A percentile compares a stretch with the other conserved stretches of the same genome.
Conservation (phyloP, 2,888 invertebrate species). For the Eristalis pertinax region DNA sequence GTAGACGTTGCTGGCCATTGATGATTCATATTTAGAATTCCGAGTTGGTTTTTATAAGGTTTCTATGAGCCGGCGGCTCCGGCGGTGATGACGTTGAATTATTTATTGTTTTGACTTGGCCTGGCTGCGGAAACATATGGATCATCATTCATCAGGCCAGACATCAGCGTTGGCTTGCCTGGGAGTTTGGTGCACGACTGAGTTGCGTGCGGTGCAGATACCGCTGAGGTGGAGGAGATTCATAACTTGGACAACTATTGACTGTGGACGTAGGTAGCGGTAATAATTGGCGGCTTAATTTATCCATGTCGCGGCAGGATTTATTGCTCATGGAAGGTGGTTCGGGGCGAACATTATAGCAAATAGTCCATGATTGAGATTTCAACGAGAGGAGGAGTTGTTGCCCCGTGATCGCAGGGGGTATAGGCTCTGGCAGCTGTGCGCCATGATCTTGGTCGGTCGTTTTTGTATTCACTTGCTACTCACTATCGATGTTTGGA, state of each 20-base stretch:
- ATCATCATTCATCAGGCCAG: constrained; percentile 53
- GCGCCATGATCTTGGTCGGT: too few species aligned
- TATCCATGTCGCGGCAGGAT: not conserved
- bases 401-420: not conserved
- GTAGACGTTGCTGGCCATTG: constrained; percentile 42
- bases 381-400: not conserved
- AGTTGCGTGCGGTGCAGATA: not conserved
- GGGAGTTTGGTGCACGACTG: constrained; percentile 6
- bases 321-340: not conserved
- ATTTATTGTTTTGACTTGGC: constrained; percentile 56
- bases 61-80: constrained; percentile 2
- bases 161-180: constrained; percentile 4
- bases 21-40: constrained; percentile 50
- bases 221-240: not conserved
- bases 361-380: not conserved
- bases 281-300: not conserved
- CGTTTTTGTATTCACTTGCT: too few species aligned
- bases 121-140: constrained; percentile 38
- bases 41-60: constrained; percentile 26
- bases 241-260: not conserved
- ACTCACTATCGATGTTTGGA: too few species aligned
- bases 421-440: too few species aligned
- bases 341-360: not conserved
- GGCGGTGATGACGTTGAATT: constrained; percentile 60
- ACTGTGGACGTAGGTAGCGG: not conserved